Conservation (phyloP, 2,113 vertebrate species). For the Rynchops niger region DNA sequence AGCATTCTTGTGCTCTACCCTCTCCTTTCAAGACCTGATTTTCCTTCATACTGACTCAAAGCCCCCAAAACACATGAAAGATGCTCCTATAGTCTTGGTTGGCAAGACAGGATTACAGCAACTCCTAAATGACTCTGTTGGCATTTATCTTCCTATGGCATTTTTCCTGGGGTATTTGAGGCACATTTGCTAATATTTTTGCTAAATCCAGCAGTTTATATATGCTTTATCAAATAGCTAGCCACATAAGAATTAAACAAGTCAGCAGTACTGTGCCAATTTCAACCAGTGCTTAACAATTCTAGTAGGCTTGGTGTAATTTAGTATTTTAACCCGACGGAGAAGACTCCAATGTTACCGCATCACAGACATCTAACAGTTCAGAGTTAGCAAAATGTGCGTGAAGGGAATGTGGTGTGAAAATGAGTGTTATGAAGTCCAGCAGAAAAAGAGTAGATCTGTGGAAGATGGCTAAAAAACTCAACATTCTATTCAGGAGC, state of each 20-base stretch:
- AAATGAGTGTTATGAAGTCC: rapidly evolving
- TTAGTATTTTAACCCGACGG: background rate
- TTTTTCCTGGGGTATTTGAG: background rate
- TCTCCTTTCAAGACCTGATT: background rate
- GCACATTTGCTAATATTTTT: background rate
- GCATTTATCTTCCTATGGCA: background rate
- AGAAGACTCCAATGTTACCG: background rate
- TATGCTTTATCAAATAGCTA: background rate
- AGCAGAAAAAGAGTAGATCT: background rate
- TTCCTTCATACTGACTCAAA: background rate
- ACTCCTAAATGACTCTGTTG: no score
- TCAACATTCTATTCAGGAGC: background rate
- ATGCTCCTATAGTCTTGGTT: background rate
- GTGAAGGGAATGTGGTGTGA: background rate
- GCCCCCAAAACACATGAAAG: background rate
- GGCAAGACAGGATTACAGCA: background rate
- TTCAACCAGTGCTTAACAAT: background rate
- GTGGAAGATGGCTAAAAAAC: background rate
- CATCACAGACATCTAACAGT: background rate
- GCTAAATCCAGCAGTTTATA: background rate
- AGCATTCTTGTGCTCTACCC: no score
- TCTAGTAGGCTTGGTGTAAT: background rate
- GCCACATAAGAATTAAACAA: background rate
- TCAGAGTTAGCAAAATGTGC: background rate
- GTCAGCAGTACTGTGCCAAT: background rate